A percentile compares a stretch with the other conserved stretches of the same genome.
Conservation (phyloP, 2,888 invertebrate genomes). For the Metacarcinus magister region DNA sequence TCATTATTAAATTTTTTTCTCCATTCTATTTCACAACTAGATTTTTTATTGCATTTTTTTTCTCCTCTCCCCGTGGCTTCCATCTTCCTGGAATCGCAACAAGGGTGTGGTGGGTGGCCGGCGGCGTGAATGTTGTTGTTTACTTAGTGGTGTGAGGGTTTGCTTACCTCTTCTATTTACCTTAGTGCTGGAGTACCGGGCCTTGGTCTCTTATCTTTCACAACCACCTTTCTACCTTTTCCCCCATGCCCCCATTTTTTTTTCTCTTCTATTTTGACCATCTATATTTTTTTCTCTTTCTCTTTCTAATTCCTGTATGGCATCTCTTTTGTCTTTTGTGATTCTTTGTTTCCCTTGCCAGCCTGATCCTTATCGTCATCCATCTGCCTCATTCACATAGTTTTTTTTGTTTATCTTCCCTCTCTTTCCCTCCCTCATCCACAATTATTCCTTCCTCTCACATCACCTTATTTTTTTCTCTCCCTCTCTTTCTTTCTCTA, state of each 20-base stretch:
- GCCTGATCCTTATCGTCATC: background rate
- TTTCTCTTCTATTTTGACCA: background rate
- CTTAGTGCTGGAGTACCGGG: background rate
- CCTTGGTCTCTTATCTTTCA: background rate
- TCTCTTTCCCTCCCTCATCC: background rate
- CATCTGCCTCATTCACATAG: background rate
- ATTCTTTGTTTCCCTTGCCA: background rate
- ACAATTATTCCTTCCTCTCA: too few species aligned
- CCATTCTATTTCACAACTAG: too few species aligned
- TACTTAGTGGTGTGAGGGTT: background rate
- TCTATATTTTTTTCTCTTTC: background rate
- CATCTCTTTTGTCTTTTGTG: background rate
- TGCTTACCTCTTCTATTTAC: background rate
- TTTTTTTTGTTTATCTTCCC: background rate
- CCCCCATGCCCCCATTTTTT: background rate
- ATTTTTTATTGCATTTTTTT: background rate
- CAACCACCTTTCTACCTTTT: background rate
- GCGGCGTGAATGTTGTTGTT: background rate
- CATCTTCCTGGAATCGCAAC: too few species aligned
- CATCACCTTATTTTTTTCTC: too few species aligned
- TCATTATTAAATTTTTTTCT: too few species aligned
- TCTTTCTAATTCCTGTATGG: background rate
- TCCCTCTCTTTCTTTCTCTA: background rate
- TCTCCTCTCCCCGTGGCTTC: background rate
- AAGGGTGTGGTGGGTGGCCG: background rate